Evolutionary conservation across 2,113 vertebrate genomes (phyloP), one percentile per base, ranked within the genome.

Genomic region (Apteryx mantelli): DNA sequence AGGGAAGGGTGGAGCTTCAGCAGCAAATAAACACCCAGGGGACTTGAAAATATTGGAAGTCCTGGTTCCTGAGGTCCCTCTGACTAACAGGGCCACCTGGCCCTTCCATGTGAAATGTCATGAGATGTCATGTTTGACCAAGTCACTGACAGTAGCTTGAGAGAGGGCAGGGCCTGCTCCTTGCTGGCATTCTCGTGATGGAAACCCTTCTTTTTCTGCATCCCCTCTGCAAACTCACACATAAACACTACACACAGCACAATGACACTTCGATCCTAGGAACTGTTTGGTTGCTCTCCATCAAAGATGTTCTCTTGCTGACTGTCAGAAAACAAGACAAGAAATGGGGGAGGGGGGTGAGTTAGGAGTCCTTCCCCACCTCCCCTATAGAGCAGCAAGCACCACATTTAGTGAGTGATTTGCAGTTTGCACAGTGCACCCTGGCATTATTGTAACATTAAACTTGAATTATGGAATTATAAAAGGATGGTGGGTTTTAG

Each of bases 201-300:
- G 21, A 77, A 74, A n/a, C 7, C 1, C 5, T 73, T 8, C 56
- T 46, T 10, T 73, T 69, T 38, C 34, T 65, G 28, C 32, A 42
- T 15, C 4, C 60, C 2, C 16, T 75, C 68, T 75, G 30, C 30
- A 94, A 63, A 78, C 20, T 30, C 6, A 0, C n/a, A 64, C 48
- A 28, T 0, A 0, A 68, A 50, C 52, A 22, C 22, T 9, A 28
- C n/a, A 60, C 17, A 60, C 55, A 40, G 4, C 2, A 1, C 20
- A 46, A 66, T 15, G 55, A n/a, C 25, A 36, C 40, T 55, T 68
- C 36, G 16, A 71, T 71, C 53, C 60, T 55, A 21, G 40, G 76
- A 88, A 75, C 46, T n/a, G 7, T 19, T 81, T 50, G 4, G 11
- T 18, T 66, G 10, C 13, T 75, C 14, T 36, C 38, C 26, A 17